Percentiles rank a stretch among this genome's conserved stretches.
These are phyloP conservation scores for Idaea biselata DNA, from an alignment of 2,888 invertebrate genomes.

Conservation along the genomic window DNA sequence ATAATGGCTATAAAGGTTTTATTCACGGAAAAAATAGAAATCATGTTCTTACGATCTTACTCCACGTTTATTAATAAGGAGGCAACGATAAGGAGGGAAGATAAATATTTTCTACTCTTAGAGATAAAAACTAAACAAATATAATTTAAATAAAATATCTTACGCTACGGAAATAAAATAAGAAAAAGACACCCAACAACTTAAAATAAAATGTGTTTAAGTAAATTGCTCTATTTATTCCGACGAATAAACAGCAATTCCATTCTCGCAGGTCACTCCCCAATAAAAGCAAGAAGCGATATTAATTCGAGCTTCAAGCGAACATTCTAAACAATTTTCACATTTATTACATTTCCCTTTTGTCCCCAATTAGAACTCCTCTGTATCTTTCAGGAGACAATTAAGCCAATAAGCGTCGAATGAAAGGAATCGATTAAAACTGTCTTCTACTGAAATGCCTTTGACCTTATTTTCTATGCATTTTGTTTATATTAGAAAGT, in stretches of 20 bases:
- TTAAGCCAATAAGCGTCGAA: constrained; percentile 23
- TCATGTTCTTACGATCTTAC: too few relatives aligned
- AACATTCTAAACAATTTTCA: constrained; percentile 18
- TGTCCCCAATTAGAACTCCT: constrained; percentile 11
- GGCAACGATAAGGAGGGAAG: too few relatives aligned
- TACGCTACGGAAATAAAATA: background rate
- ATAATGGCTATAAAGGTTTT: too few relatives aligned
- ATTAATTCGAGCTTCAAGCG: constrained; percentile 21
- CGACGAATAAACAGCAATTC: constrained; percentile 16
- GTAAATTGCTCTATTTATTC: constrained; percentile 26
- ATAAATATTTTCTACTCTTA: too few relatives aligned
- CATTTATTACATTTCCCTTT: constrained; percentile 15
- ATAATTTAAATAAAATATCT: too few relatives aligned
- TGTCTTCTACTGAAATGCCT: background rate
- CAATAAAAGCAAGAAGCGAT: constrained; percentile 3
- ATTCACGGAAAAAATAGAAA: too few relatives aligned
- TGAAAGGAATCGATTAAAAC: constrained; percentile 12
- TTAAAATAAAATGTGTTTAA: background rate
- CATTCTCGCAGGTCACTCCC: background rate
- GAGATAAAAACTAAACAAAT: too few relatives aligned
- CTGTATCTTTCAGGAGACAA: constrained; percentile 26
- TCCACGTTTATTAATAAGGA: too few relatives aligned
- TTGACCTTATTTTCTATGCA: background rate
- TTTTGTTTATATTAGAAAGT: background rate
- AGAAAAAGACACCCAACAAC: background rate